Evolutionary conservation across 2,888 invertebrate genomes (phyloP).

Genomic region (Macrosiphum euphorbiae): DNA sequence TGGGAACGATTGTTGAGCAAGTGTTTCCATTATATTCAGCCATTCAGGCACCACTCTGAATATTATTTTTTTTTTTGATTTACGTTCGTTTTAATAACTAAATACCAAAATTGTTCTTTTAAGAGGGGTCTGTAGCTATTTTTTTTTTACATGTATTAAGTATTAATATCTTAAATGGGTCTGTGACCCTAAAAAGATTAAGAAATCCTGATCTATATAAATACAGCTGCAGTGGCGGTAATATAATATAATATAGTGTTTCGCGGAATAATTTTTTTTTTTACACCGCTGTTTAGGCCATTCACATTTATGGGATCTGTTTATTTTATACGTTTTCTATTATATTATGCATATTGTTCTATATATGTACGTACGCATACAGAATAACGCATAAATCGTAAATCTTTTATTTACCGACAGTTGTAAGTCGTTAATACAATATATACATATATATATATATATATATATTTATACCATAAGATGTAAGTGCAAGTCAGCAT

Average conservation of each 20-base stretch:
- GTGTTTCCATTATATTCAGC: no score
- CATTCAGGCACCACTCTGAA: no score
- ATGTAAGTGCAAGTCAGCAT: background rate
- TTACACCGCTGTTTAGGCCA: background rate
- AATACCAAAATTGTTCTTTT: background rate
- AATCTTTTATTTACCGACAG: conserved; percentile 14
- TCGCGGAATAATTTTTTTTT: background rate
- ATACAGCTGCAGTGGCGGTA: background rate
- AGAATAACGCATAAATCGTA: conserved; percentile 4
- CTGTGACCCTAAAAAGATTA: background rate
- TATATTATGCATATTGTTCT: background rate
- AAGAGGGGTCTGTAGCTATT: background rate
- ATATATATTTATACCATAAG: background rate
- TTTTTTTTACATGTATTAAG: background rate
- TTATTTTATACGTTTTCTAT: background rate
- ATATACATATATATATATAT: background rate
- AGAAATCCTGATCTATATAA: background rate
- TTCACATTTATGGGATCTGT: background rate
- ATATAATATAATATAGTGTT: background rate
- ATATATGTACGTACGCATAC: background rate
- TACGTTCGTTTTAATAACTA: background rate
- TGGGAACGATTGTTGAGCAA: no score
- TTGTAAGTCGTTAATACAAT: background rate
- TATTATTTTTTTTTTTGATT: background rate
- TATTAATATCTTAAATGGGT: conserved; percentile 1